These are phyloP conservation scores for Hirtodrosophila alboralis DNA, from an alignment of 2,888 invertebrate genomes.

Conservation along the genomic window DNA sequence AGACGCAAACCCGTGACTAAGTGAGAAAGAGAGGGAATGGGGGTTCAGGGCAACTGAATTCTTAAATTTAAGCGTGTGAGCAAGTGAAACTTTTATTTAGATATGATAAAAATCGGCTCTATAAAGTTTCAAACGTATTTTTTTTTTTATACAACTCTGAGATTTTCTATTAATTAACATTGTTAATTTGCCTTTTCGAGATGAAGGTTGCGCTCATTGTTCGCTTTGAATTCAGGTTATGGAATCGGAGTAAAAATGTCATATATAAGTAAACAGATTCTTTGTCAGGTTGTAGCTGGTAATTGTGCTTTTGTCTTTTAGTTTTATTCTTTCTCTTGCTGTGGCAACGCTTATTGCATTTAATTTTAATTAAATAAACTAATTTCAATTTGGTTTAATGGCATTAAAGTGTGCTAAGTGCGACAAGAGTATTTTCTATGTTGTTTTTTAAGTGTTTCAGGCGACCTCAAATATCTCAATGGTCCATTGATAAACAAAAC, in stretches of 20 bases:
- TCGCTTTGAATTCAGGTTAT: slow-evolving; percentile 43
- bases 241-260: slow-evolving; percentile 18
- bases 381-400: slow-evolving; percentile 46
- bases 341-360: slow-evolving; percentile 12
- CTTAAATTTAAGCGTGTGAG: slow-evolving; percentile 58
- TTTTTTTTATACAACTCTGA: slow-evolving; percentile 25
- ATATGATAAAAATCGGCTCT: slow-evolving; percentile 65
- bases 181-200: slow-evolving; percentile 67
- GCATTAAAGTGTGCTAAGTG: slow-evolving; percentile 55
- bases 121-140: slow-evolving; percentile 10
- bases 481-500: slow-evolving; percentile 42
- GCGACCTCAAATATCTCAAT: slow-evolving; percentile 23
- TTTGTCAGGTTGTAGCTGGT: slow-evolving; percentile 11
- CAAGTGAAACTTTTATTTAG: slow-evolving; percentile 70
- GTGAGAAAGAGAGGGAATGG: slow-evolving; percentile 20
- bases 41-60: slow-evolving; percentile 23
- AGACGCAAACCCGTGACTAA: slow-evolving; percentile 54
- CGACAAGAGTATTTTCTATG: slow-evolving; percentile 11
- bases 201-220: slow-evolving; percentile 57
- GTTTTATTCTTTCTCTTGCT: slow-evolving; percentile 26
- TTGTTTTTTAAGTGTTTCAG: slow-evolving; percentile 34
- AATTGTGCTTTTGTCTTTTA: slow-evolving; percentile 37
- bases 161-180: slow-evolving; percentile 76
- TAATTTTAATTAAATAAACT: slow-evolving; percentile 48
- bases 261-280: slow-evolving; percentile 6